Evolutionary conservation across 2,113 vertebrate species (phyloP), one percentile per base, ranked within the genome.

Genomic region (Ctenomys sociabilis): DNA sequence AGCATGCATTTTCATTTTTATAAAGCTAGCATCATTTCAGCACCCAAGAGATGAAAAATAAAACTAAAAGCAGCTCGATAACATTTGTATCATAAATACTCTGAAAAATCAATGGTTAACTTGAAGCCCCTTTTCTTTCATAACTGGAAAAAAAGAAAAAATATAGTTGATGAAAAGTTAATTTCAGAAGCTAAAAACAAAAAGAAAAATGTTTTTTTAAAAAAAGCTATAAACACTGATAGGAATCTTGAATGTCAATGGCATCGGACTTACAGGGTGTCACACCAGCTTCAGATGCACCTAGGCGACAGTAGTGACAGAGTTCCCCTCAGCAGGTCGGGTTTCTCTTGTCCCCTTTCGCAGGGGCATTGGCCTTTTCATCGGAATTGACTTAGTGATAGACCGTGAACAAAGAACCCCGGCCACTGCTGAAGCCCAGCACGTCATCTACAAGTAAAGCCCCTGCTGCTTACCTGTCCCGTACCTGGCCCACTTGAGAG

Each of bases 381-480:
- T 99, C 21, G 99, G 99, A 8, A 97, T 99, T 94, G 99, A 99
- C 97, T 98, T 99, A 21, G 99, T 99, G 97, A 99, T 97, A 96
- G 99, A 99, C 96, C 97, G 49, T 12, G 86, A 98, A 85, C 98
- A 98, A 90, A 98, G 99, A 90, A 99, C 98, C 1, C 99, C 99
- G 1, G 99, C 99, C 30, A 99, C 99, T 1, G 99, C 99, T 1
- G 99, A 99, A 97, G 99, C 99, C 12, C 99, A 99, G 92, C 99
- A 99, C 68, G 93, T 99, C 86, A 99, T 99, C 97, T 99, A 99
- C 96, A 99, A 98, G 97, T 98, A 92, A 94, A 37, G 4, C 3
- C 30, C 2, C 26, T 49, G 35, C 57, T n/a, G 61, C 24, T 7
- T 16, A 0, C 28, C 64, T 35, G 7, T 11, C 52, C 10, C 24